Evolutionary conservation across 2,888 invertebrate genomes (phyloP), one percentile per base, ranked within the genome.

Genomic region (Sinotaia quadrata): DNA sequence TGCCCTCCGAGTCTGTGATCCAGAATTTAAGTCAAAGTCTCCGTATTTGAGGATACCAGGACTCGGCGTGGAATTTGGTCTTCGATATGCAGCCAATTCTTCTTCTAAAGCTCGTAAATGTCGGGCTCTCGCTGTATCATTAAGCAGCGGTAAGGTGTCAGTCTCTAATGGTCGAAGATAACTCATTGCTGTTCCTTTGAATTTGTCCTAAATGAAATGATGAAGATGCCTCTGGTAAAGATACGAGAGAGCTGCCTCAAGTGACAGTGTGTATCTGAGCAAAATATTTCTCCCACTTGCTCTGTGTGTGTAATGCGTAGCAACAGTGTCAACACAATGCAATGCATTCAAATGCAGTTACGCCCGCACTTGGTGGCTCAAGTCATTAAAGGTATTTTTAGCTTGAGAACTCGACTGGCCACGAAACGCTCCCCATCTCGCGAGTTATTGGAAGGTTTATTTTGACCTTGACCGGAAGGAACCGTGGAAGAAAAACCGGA

Each of bases 81-180:
- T 34, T 52, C 73, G 58, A 52, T 72, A 72, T 51, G 69, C 67
- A 29, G 73, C 61, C n/a, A 75, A 54, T 31, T 78, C 77, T 41
- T 74, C 69, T 41, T 78, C 78, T 47, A 78, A 61, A 24, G 73
- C 72, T 44, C 75, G 72, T 8, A 77, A 74, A 56, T 73, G 63
- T 41, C 74, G 72, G 15, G 73, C 69, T 33, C 59, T 63, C 12
- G 63, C 44, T 27, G 70, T 33, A 10, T 72, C 73, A 18, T 66
- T 56, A 36, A 76, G 72, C n/a, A 68, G 70, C 21, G 76, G 76
- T 44, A 76, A 65, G 54, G 68, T 67, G 36, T 74, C 71, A 4
- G 68, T 66, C 31, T 75, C 68, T n/a, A 61, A 52, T 44, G 74
- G 68, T 49, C 68, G 63, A 31, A 70, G 54, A 58, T 76, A 76